These are phyloP conservation scores for Serranus cabrilla DNA, from an alignment of 2,797 vertebrate genomes.

Conservation along the genomic window DNA sequence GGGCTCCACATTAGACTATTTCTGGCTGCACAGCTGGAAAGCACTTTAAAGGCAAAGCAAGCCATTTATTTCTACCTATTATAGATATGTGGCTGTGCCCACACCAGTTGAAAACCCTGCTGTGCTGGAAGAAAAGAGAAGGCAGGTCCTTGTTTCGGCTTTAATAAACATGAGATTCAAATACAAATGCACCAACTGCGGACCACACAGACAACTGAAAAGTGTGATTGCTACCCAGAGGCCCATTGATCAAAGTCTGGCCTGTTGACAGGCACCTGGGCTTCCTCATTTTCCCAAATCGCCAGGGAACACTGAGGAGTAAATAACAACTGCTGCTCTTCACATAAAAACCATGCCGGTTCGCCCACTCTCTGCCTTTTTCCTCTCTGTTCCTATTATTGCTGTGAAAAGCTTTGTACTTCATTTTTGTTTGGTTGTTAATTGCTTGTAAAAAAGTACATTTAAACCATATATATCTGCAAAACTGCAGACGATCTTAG, in stretches of 20 bases:
- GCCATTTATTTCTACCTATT: constrained; percentile 57
- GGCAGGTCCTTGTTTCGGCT: constrained; percentile 12
- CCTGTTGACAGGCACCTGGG: constrained; percentile 60
- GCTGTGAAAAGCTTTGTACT: neutral
- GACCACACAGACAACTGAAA: constrained; percentile 50
- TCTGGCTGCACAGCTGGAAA: constrained; percentile 50
- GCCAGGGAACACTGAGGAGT: constrained; percentile 41
- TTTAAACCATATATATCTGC: neutral
- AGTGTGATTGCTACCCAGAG: constrained; percentile 52
- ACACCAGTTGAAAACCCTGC: constrained; percentile 19
- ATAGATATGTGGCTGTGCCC: constrained; percentile 10
- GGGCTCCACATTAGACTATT: constrained; percentile 27
- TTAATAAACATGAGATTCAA: constrained; percentile 61
- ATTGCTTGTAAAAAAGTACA: neutral
- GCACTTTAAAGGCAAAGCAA: constrained; percentile 49
- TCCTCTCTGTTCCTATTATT: neutral
- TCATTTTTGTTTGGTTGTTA: neutral
- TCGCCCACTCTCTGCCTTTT: neutral
- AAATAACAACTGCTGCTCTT: constrained; percentile 59
- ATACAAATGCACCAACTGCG: constrained; percentile 14
- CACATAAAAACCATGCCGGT: constrained; percentile 20
- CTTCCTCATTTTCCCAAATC: constrained; percentile 51
- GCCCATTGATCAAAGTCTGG: constrained; percentile 64
- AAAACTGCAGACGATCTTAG: too few species aligned
- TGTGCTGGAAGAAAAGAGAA: constrained; percentile 33